Conservation (phyloP, 1,140 invertebrate species). For the Diprion similis region DNA sequence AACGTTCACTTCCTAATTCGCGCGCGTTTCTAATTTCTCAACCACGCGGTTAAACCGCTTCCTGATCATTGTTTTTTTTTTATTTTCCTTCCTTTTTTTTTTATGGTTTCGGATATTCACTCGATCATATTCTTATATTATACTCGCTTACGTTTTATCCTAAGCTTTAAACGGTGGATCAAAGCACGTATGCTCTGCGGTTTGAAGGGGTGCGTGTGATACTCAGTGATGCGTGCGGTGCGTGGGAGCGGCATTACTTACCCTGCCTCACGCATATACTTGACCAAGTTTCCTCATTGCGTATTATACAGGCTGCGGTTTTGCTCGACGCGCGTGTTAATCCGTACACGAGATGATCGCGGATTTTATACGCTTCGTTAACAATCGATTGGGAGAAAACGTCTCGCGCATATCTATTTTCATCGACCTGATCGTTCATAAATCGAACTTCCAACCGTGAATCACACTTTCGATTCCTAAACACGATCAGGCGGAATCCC, state of each 20-base stretch:
- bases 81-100: too few relatives aligned
- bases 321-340: not conserved
- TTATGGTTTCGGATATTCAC: too few relatives aligned
- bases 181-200: not conserved
- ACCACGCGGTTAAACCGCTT: too few relatives aligned
- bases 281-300: not conserved
- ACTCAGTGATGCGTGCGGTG: not conserved
- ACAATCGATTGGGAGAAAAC: not conserved
- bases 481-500: not conserved
- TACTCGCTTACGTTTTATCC: too few relatives aligned
- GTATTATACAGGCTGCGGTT: not conserved
- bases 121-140: too few relatives aligned
- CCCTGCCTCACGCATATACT: not conserved
- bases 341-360: not conserved
- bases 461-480: not conserved
- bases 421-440: not conserved
- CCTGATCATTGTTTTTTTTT: too few relatives aligned
- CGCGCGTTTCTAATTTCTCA: too few relatives aligned
- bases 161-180: too few relatives aligned
- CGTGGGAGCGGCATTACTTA: conserved; percentile 4
- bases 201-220: not conserved
- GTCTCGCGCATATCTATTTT: not conserved
- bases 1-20: too few relatives aligned
- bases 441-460: not conserved
- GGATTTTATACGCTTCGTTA: not conserved